These are phyloP conservation scores for Drosophila oshimai DNA, from an alignment of 1,140 invertebrate genomes.

Conservation along the genomic window DNA sequence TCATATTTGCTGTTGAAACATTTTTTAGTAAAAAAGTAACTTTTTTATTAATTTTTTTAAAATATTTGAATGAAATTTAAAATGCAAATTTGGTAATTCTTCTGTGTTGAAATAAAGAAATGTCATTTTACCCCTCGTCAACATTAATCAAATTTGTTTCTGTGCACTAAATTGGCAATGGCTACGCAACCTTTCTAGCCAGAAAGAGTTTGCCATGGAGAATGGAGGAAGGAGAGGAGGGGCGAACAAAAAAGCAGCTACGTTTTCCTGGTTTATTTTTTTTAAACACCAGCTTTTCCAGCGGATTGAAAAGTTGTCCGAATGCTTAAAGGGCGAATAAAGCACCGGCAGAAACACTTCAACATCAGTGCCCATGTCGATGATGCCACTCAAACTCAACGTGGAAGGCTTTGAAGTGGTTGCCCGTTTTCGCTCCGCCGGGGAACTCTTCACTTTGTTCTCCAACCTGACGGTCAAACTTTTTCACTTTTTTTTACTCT, in stretches of 20 bases:
- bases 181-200: not conserved
- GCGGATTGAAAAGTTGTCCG: conserved; percentile 33
- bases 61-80: too few species aligned
- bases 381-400: conserved; percentile 41
- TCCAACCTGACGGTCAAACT: conserved; percentile 9
- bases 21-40: too few species aligned
- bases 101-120: too few species aligned
- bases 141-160: conserved; percentile 1
- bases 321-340: conserved; percentile 43
- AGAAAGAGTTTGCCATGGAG: conserved; percentile 4
- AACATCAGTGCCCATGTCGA: conserved; percentile 32
- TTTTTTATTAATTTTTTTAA: too few species aligned
- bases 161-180: conserved; percentile 8
- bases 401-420: conserved; percentile 40
- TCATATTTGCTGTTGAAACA: too few species aligned
- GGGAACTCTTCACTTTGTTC: conserved; percentile 8
- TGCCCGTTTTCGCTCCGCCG: not conserved
- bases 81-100: too few species aligned
- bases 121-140: too few species aligned
- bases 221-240: not conserved
- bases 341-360: conserved; percentile 34
- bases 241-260: not conserved
- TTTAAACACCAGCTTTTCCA: not conserved
- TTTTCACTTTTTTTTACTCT: conserved; percentile 8
- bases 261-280: not conserved